Conservation (phyloP, 2,797 vertebrate species). For the Heteromormyrus szaboi region DNA sequence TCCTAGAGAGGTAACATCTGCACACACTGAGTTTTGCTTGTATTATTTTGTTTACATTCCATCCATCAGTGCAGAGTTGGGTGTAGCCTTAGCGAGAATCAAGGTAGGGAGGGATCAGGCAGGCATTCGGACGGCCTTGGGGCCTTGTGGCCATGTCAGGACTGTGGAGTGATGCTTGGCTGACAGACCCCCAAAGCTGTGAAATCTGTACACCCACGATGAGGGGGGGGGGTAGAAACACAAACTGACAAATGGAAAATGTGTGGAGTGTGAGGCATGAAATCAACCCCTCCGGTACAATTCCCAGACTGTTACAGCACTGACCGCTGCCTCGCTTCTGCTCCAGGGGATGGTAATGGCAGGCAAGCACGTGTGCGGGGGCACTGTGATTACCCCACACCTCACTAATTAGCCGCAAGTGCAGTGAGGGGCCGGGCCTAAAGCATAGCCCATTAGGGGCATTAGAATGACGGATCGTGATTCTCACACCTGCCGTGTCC, state of each 20-base stretch:
- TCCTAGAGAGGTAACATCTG: background rate
- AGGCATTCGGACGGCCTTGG: background rate
- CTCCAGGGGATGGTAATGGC: background rate
- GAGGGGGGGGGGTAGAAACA: background rate
- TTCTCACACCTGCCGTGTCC: background rate
- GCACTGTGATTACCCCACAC: background rate
- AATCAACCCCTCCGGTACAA: background rate
- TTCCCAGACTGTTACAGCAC: background rate
- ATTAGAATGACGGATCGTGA: background rate
- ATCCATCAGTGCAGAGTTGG: background rate
- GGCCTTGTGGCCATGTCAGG: background rate
- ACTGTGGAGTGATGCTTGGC: background rate
- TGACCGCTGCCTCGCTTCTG: background rate
- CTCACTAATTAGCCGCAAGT: background rate
- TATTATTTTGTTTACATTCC: background rate
- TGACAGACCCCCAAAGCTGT: background rate
- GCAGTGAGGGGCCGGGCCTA: background rate
- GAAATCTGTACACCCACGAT: background rate
- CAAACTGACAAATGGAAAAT: background rate
- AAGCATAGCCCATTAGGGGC: background rate
- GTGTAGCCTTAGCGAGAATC: background rate
- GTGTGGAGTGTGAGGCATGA: background rate
- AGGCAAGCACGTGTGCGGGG: background rate
- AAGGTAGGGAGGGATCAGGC: background rate
- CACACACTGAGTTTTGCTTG: background rate